These are phyloP conservation scores for Saccopteryx bilineata DNA, from an alignment of 2,113 vertebrate genomes.

Conservation along the genomic window DNA sequence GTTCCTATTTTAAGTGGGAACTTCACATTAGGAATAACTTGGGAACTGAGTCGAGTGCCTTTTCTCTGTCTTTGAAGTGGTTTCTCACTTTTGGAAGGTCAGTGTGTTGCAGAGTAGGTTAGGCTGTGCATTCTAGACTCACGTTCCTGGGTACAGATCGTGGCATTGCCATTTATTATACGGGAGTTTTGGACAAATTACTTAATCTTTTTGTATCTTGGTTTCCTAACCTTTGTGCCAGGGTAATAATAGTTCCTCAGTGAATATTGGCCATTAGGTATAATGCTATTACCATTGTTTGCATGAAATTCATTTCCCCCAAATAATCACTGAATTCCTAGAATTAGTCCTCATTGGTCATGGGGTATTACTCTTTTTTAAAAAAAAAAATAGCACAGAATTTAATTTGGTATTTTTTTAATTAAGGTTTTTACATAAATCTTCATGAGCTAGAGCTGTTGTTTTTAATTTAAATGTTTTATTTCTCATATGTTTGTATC, in stretches of 20 bases:
- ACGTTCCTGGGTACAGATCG: neutral
- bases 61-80: neutral
- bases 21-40: neutral
- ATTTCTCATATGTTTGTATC: neutral
- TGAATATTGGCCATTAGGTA: neutral
- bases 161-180: neutral
- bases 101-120: neutral
- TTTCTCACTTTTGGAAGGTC: neutral
- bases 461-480: neutral
- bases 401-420: neutral
- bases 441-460: neutral
- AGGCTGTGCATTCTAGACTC: neutral
- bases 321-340: neutral
- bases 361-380: neutral
- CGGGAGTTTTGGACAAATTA: neutral
- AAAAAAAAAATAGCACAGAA: neutral
- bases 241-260: neutral
- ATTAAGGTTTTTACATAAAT: neutral
- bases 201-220: neutral
- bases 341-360: neutral
- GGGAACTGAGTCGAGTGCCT: neutral
- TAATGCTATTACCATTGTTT: neutral
- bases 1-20: neutral
- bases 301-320: neutral
- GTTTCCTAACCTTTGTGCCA: conserved; percentile 17